Evolutionary conservation across 2,113 vertebrate genomes (phyloP).

Genomic region (Melanerpes aurifrons): DNA sequence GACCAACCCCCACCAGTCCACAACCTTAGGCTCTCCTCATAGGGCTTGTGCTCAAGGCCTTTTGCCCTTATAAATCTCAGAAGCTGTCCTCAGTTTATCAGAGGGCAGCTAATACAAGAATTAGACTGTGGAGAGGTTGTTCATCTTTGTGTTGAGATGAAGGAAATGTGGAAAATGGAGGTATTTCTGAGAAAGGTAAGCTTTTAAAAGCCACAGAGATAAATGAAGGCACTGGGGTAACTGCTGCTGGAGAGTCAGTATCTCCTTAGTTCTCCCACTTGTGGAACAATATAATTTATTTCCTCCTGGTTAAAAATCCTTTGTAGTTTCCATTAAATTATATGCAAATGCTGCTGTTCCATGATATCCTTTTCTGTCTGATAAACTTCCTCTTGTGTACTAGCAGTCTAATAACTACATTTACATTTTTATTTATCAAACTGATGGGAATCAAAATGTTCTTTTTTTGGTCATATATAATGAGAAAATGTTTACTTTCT

Average conservation of each 20-base stretch:
- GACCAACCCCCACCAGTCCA: no score
- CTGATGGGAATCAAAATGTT: not conserved
- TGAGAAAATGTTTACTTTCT: not conserved
- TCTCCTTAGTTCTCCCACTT: not conserved
- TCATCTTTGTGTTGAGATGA: not conserved
- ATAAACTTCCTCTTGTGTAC: not conserved
- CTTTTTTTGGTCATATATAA: not conserved
- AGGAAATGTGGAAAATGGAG: not conserved
- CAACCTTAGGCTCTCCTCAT: no score
- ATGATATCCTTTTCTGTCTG: not conserved
- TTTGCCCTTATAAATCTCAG: not conserved
- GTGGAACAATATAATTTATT: not conserved
- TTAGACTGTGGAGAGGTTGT: not conserved
- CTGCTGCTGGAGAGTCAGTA: not conserved
- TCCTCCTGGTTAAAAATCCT: not conserved
- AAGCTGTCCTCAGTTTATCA: not conserved
- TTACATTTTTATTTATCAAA: not conserved
- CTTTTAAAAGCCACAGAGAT: not conserved
- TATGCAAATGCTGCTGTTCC: not conserved
- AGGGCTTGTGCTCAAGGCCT: no score
- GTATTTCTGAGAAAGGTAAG: not conserved
- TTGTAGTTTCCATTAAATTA: not conserved
- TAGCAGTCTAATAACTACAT: not conserved
- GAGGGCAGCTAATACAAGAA: not conserved
- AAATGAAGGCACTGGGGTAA: not conserved